Percentiles rank a stretch among this genome's conserved stretches.
Evolutionary conservation across 1,140 invertebrate species (phyloP).

Genomic region (Cyclina sinensis): DNA sequence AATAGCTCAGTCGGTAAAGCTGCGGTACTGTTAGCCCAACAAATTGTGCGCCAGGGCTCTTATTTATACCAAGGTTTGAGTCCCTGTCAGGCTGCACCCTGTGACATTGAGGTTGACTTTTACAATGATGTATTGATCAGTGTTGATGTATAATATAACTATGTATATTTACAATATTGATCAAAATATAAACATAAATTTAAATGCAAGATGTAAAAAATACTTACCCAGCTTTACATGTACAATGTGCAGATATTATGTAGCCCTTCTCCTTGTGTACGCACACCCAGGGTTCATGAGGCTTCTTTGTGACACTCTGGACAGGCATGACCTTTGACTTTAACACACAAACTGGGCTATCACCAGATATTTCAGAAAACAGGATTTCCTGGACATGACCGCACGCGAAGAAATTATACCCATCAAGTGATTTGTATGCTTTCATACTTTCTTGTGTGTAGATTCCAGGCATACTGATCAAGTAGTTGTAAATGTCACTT

Average conservation of each 20-base stretch:
- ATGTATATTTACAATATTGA: conserved; percentile 4
- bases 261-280: neutral
- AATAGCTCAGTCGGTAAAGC: neutral
- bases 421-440: no score
- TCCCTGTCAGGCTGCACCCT: neutral
- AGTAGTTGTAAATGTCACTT: no score
- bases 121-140: neutral
- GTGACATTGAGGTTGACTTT: neutral
- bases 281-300: neutral
- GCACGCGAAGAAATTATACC: neutral
- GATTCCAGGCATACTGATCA: no score
- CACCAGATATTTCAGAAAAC: neutral
- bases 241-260: conserved; percentile 13
- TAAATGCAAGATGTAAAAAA: neutral
- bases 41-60: no score
- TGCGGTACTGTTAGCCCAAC: no score
- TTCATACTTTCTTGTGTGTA: no score
- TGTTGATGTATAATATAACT: neutral
- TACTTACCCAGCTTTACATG: conserved; percentile 43
- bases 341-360: neutral
- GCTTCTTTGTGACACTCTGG: neutral
- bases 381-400: conserved; percentile 15
- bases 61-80: neutral
- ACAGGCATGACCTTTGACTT: neutral
- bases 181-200: conserved; percentile 5